These are phyloP conservation scores for Pocillopora damicornis DNA, from an alignment of 64 coral and sea anemone genomes.

Conservation along the genomic window DNA sequence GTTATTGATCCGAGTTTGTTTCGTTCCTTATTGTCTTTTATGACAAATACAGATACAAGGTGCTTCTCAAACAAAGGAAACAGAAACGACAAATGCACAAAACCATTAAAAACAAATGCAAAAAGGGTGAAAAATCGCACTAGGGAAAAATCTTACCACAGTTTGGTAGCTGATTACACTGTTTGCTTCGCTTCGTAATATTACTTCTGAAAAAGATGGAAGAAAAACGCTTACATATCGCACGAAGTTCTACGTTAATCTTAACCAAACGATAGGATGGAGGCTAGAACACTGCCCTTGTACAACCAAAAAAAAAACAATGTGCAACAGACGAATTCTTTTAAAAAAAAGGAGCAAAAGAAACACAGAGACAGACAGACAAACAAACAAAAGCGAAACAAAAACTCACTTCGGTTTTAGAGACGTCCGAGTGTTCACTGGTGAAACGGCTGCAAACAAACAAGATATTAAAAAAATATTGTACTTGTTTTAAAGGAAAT, in stretches of 20 bases:
- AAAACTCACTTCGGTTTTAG: slow-evolving; percentile 22
- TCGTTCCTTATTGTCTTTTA: too few relatives aligned
- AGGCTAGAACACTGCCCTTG: too few relatives aligned
- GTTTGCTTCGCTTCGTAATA: not conserved
- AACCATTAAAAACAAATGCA: too few relatives aligned
- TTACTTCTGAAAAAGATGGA: not conserved
- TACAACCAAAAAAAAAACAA: too few relatives aligned
- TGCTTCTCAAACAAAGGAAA: too few relatives aligned
- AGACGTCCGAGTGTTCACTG: not conserved
- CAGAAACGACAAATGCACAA: not conserved
- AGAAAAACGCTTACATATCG: not conserved
- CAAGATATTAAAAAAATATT: not conserved
- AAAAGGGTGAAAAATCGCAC: not conserved
- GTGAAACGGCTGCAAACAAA: slow-evolving; percentile 10
- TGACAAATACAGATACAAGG: too few relatives aligned
- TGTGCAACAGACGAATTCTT: not conserved
- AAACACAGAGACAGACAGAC: not conserved
- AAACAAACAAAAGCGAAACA: not conserved
- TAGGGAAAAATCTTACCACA: not conserved
- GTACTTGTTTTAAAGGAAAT: too few relatives aligned
- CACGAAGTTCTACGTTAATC: too few relatives aligned
- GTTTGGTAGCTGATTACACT: slow-evolving; percentile 11
- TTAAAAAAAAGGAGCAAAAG: not conserved
- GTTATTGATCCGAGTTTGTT: too few relatives aligned
- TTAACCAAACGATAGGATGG: too few relatives aligned